A percentile compares a stretch with the other conserved stretches of the same genome.
Evolutionary conservation across 2,888 invertebrate species (phyloP).

Genomic region (Sipha maydis): DNA sequence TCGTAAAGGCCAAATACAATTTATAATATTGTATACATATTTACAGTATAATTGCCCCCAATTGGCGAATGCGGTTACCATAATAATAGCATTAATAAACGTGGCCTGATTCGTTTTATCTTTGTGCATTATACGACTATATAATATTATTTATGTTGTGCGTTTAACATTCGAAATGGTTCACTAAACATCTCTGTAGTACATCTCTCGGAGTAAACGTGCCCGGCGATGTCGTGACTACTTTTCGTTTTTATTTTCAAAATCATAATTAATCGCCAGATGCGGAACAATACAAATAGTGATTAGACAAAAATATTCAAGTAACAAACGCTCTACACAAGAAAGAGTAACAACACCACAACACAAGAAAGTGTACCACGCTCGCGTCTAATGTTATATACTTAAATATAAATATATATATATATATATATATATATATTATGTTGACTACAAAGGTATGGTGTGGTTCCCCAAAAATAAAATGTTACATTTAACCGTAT

Average conservation of each 20-base stretch:
- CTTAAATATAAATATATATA: too few relatives aligned
- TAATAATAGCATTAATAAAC: slow-evolving; percentile 19
- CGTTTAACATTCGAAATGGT: slow-evolving; percentile 27
- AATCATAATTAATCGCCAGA: slow-evolving; percentile 40
- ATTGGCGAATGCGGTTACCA: neutral
- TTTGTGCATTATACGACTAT: neutral
- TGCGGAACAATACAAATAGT: slow-evolving; percentile 1
- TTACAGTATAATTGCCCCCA: neutral
- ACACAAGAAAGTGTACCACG: neutral
- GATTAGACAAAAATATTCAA: slow-evolving; percentile 1
- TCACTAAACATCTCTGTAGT: slow-evolving; percentile 28
- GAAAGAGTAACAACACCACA: too few relatives aligned
- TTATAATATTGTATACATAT: neutral
- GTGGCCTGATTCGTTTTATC: slow-evolving; percentile 31
- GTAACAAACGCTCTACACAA: neutral
- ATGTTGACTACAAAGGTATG: neutral
- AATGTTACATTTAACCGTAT: neutral
- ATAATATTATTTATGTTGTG: neutral
- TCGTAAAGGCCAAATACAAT: neutral
- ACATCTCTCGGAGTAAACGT: neutral
- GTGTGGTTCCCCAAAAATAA: neutral
- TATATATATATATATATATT: too few relatives aligned
- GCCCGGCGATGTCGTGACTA: slow-evolving; percentile 29
- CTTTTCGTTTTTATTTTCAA: slow-evolving; percentile 42
- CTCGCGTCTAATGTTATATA: neutral